A percentile compares a stretch with the other conserved stretches of the same genome.
phyloP scores from a whole-genome alignment of 2,888 invertebrate species.

The Mayetiola destructor region DNA sequence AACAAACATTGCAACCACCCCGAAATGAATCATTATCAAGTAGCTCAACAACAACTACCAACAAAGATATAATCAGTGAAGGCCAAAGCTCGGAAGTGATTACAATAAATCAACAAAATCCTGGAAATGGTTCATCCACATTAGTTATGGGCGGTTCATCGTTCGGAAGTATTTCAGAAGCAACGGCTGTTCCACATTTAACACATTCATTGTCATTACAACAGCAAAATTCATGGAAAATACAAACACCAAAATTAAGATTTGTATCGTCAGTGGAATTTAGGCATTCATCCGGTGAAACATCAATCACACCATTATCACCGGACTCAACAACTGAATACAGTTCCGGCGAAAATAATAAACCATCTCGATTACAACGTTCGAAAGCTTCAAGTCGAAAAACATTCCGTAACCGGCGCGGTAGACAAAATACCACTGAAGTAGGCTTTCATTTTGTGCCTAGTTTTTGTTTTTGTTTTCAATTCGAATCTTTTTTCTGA shows the following conservation, averaged over 20 bases:
- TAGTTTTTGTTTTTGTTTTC: not conserved
- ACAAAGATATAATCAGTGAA: constrained; percentile 32
- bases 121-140: constrained; percentile 25
- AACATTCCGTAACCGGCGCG: constrained; percentile 76
- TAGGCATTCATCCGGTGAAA: constrained; percentile 67
- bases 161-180: constrained; percentile 22
- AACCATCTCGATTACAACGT: constrained; percentile 63
- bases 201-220: constrained; percentile 34
- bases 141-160: constrained; percentile 11
- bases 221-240: constrained; percentile 32
- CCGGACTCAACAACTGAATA: constrained; percentile 56
- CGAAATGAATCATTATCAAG: constrained; percentile 45
- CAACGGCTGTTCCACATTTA: constrained; percentile 33
- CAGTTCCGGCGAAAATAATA: constrained; percentile 47
- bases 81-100: constrained; percentile 30
- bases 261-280: constrained; percentile 72
- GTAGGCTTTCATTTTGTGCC: not conserved
- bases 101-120: constrained; percentile 15
- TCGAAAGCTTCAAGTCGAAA: constrained; percentile 89
- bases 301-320: constrained; percentile 57
- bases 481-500: not conserved
- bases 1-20: constrained; percentile 36
- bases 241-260: constrained; percentile 51
- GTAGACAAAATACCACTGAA: constrained; percentile 48
- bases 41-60: constrained; percentile 42